Conservation (phyloP, 2,888 invertebrate species). For the Catocala fraxini region DNA sequence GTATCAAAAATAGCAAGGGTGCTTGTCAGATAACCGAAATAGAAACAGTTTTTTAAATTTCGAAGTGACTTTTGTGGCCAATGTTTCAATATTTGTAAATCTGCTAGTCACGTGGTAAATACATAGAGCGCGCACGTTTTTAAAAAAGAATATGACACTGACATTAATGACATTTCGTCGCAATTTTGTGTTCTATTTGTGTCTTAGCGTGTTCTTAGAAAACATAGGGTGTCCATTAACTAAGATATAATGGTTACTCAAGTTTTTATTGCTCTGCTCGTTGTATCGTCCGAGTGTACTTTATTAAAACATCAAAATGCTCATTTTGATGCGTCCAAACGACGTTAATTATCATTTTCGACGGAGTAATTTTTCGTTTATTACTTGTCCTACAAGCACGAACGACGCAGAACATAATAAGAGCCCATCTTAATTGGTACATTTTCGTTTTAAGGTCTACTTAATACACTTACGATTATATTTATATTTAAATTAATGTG, state of each 20-base stretch:
- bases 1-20: too few relatives aligned
- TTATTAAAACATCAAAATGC: conserved; percentile 55
- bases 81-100: too few relatives aligned
- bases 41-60: too few relatives aligned
- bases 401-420: conserved; percentile 62
- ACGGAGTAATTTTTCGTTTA: conserved; percentile 74
- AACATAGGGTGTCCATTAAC: conserved; percentile 61
- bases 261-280: conserved; percentile 64
- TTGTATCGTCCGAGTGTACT: conserved; percentile 60
- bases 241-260: conserved; percentile 60
- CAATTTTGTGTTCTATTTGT: conserved; percentile 69
- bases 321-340: conserved; percentile 69
- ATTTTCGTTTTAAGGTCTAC: conserved; percentile 72
- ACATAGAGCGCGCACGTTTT: too few relatives aligned
- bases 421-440: conserved; percentile 77
- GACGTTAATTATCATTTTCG: conserved; percentile 71
- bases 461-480: conserved; percentile 71
- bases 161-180: conserved; percentile 66
- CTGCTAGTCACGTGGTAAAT: too few relatives aligned
- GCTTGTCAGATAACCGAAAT: too few relatives aligned
- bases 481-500: conserved; percentile 55
- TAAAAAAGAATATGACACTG: too few relatives aligned
- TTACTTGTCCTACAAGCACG: conserved; percentile 68
- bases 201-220: conserved; percentile 63
- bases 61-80: too few relatives aligned